Evolutionary conservation across 2,797 vertebrate genomes (phyloP), one percentile per base, ranked within the genome.

Genomic region (Nothura maculosa): DNA sequence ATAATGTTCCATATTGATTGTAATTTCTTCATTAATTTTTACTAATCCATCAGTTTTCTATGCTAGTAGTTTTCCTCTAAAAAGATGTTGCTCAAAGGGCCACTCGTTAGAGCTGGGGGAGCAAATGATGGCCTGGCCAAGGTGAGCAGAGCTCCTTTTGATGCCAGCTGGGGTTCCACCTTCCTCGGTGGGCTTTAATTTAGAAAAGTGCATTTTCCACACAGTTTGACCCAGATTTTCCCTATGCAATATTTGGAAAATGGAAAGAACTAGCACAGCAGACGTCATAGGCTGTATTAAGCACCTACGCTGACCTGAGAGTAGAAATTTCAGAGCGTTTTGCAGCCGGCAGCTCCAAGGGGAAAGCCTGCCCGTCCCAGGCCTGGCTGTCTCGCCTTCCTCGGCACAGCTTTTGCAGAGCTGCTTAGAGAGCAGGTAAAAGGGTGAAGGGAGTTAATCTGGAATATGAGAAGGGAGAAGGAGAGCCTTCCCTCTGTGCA

Each of bases 11-110:
- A 69, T 76, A 61, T 57, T 87, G 78, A 89, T 73, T 83, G 50
- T 74, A 89, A 87, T 63, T 66, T 96, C 80, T 88, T 69, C 32
- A 45, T 93, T 68, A 85, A 67, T 96, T 95, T 97, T 93, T 93
- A 95, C 88, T 78, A 80, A 89, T 79, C 67, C 92, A 45, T 70
- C 61, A 94, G 57, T 87, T 87, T 96, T 93, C 57, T 60, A 69
- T 90, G 84, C 34, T 58, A 90, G n/a, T 80, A 19, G 70, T 81
- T 94, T 74, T 76, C 78, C 61, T 96, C 82, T 87, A 42, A 91
- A 96, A 96, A 91, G 84, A 82, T 36, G 34, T 57, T 76, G 50
- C 81, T 64, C 83, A 87, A 92, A 82, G 73, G 82, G 32, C 52
- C 1, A 81, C 40, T 68, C 32, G 48, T 32, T 89, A 45, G 54